phyloP scores from a whole-genome alignment of 2,113 vertebrate genomes.

The Dipodomys merriami region DNA sequence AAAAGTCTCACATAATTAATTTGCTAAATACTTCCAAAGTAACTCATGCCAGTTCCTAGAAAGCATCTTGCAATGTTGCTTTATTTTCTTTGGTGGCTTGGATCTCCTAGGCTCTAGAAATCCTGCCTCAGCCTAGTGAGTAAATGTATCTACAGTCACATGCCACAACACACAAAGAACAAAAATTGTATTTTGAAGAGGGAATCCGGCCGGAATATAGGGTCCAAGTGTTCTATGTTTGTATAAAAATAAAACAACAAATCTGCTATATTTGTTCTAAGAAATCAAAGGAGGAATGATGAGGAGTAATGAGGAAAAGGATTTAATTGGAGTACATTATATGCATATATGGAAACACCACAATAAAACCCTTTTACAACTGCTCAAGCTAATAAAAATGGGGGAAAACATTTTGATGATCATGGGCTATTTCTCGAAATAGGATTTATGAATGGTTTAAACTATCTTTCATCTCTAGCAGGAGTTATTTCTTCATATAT shows the following conservation, averaged over 20 bases:
- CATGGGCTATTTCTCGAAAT: conserved; percentile 44
- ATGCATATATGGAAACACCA: too few species aligned
- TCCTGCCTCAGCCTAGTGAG: background rate
- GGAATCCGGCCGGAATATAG: too few species aligned
- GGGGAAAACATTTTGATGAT: background rate
- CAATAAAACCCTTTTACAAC: too few species aligned
- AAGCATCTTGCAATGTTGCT: too few species aligned
- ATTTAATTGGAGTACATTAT: too few species aligned
- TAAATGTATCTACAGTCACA: background rate
- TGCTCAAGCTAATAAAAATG: too few species aligned
- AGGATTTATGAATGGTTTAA: background rate
- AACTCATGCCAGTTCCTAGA: background rate
- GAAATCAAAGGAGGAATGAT: too few species aligned
- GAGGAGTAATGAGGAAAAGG: too few species aligned
- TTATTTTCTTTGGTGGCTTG: background rate
- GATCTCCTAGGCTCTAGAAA: background rate
- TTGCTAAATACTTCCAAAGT: conserved; percentile 5
- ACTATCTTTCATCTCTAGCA: background rate
- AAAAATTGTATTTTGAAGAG: background rate
- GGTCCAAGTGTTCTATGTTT: too few species aligned
- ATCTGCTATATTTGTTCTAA: too few species aligned
- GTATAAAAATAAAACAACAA: too few species aligned
- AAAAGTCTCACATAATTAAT: conserved; percentile 1
- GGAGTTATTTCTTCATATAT: conserved; percentile 13
- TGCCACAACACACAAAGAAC: background rate